phyloP scores from a whole-genome alignment of 2,888 invertebrate species.

The Buathra laborator region DNA sequence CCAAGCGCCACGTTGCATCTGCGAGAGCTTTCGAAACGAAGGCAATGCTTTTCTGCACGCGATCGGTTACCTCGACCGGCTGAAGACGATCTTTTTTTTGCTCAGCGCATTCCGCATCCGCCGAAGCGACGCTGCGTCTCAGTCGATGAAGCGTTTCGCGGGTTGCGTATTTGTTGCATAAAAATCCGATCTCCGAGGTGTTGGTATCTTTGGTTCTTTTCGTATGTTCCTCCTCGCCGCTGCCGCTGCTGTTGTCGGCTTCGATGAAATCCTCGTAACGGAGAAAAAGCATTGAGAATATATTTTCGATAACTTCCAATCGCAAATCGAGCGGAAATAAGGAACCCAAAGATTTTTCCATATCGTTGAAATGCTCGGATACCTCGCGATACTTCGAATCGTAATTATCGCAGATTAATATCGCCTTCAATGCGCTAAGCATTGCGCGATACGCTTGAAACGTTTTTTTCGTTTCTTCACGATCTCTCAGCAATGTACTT shows the following conservation, averaged over 20 bases:
- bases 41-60: conserved; percentile 76
- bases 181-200: conserved; percentile 84
- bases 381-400: conserved; percentile 66
- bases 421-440: conserved; percentile 77
- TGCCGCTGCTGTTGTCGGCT: conserved; percentile 80
- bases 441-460: conserved; percentile 78
- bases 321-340: conserved; percentile 75
- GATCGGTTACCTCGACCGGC: conserved; percentile 18
- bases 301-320: conserved; percentile 89
- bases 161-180: conserved; percentile 88
- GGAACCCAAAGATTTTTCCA: conserved; percentile 73
- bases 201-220: conserved; percentile 83
- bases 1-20: conserved; percentile 91
- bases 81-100: conserved; percentile 77
- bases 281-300: conserved; percentile 90
- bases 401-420: conserved; percentile 75
- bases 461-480: conserved; percentile 66
- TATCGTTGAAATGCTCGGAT: conserved; percentile 71
- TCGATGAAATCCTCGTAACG: conserved; percentile 88
- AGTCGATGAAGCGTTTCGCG: conserved; percentile 87
- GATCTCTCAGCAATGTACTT: conserved; percentile 72
- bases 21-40: conserved; percentile 86
- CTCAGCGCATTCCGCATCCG: conserved; percentile 80
- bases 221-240: conserved; percentile 86
- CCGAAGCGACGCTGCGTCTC: conserved; percentile 86